Base-by-base conservation (phyloP, 2,888 invertebrate species). In the Branchellion lobata region DNA sequence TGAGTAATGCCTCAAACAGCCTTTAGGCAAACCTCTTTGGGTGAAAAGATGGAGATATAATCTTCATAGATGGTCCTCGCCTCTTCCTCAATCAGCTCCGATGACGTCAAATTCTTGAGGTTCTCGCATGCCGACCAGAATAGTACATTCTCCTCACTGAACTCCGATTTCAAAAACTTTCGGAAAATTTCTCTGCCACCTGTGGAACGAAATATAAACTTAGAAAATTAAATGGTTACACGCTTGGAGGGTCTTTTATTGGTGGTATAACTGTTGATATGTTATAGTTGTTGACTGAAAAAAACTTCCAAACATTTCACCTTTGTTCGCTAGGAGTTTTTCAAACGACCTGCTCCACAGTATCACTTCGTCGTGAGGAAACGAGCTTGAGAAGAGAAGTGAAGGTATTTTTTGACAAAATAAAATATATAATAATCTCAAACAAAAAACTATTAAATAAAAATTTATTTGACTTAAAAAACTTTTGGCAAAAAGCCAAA, bases 121-220 rank as follows among this genome's bases (percentile, higher is more conserved):
- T 97, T 96, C 90, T 97, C 97, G 89, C 96, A 97, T 82, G 97
- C 97, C 87, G 94, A 90, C 96, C 96, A 97, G 90, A 97, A 97
- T 87, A 97, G 91, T 86, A 97, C 97, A 89, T 97, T 97, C 90
- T 97, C 97, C 90, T 97, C 97, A 85, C 96, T 96, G 91, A 96
- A 98, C 90, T 97, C 97, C 88, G 95, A 94, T 85, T 94, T 92
- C 85, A 98, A 91, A 90, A 97, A 97, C 89, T 97, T 96, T 83
- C 95, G 92, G 90, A 97, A 98, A 85, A 96, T 92, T 88, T 93
- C 93, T 84, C 96, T 92, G 76, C 97, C 97, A 86, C 92, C 95
- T 92, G 90, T 27, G 85, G 86, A 34, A 81, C n/a, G n/a, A n/a
- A n/a, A n/a, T n/a, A n/a, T n/a, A n/a, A n/a, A n/a, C n/a, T n/a